Evolutionary conservation across 2,888 invertebrate species (phyloP).

Genomic region (Cosmopolites sordidus): DNA sequence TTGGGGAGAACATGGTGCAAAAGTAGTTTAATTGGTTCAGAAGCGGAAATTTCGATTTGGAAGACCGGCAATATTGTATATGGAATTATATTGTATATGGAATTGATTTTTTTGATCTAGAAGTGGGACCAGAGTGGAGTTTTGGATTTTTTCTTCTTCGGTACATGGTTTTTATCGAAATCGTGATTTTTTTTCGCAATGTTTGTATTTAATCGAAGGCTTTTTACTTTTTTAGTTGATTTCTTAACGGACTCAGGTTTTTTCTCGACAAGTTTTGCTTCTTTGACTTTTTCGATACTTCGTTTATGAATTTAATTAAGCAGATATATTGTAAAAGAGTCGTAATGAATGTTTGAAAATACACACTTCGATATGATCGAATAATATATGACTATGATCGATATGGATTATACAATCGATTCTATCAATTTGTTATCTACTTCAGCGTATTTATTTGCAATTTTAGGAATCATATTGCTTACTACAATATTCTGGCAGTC

Average conservation of each 20-base stretch:
- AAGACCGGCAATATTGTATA: no score
- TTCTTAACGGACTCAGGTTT: background rate
- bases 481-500: no score
- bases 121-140: background rate
- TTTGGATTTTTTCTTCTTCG: slow-evolving; percentile 8
- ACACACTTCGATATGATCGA: no score
- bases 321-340: slow-evolving; percentile 35
- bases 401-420: no score
- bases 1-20: no score
- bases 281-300: slow-evolving; percentile 27
- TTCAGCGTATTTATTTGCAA: no score
- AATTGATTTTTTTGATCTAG: slow-evolving; percentile 7
- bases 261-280: slow-evolving; percentile 2
- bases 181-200: background rate
- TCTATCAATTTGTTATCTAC: no score
- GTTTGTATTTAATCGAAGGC: background rate
- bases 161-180: background rate
- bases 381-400: no score
- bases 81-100: slow-evolving; percentile 1
- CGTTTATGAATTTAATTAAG: slow-evolving; percentile 32
- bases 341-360: slow-evolving; percentile 32
- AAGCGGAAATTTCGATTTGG: no score
- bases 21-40: no score
- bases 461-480: no score
- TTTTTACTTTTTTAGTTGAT: slow-evolving; percentile 4